These are phyloP conservation scores for Leucoraja ocellata DNA, from an alignment of 2,797 vertebrate species.

Conservation along the genomic window DNA sequence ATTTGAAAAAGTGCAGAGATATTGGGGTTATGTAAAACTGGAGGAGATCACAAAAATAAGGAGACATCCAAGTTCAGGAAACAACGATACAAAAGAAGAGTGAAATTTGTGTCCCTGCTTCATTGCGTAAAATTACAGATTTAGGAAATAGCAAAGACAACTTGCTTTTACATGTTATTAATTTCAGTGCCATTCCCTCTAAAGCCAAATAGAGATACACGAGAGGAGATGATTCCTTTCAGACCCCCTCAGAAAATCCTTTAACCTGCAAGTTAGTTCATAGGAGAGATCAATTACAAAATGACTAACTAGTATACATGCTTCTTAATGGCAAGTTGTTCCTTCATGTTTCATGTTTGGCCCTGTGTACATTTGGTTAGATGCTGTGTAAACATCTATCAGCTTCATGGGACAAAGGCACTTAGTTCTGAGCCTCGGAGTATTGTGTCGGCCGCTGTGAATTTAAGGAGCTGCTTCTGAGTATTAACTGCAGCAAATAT, in stretches of 20 bases:
- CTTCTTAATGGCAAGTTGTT: neutral
- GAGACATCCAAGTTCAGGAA: neutral
- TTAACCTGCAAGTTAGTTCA: neutral
- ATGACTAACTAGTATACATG: neutral
- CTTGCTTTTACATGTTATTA: neutral
- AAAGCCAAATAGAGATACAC: neutral
- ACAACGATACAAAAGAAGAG: neutral
- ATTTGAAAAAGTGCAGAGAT: neutral
- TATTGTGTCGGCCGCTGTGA: conserved; percentile 44
- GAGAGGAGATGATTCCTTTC: neutral
- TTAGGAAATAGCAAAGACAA: neutral
- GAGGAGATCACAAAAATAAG: neutral
- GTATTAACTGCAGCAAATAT: conserved; percentile 52
- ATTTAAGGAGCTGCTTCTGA: conserved; percentile 49
- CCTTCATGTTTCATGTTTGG: neutral
- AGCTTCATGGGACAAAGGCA: neutral
- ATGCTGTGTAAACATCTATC: neutral
- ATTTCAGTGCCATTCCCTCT: neutral
- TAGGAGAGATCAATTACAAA: neutral
- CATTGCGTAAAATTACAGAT: neutral
- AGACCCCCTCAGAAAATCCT: neutral
- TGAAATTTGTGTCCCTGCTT: neutral
- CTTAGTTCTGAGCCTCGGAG: conserved; percentile 47
- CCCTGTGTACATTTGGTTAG: neutral
- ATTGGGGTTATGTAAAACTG: neutral